Conservation (phyloP, 2,113 vertebrate genomes). For the Perca flavescens region DNA sequence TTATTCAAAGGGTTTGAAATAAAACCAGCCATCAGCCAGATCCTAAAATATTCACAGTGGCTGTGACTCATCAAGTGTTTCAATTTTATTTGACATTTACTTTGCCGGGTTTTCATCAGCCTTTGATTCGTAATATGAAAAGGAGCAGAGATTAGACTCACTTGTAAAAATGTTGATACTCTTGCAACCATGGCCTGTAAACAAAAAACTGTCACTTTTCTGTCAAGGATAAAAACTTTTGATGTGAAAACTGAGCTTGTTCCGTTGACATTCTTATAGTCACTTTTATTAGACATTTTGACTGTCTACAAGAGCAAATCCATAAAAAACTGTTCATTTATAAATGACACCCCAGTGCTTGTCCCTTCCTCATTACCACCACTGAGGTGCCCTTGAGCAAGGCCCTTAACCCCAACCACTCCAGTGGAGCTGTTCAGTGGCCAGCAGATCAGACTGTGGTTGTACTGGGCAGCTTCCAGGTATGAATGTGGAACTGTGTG, state of each 20-base stretch:
- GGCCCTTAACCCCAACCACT: no score
- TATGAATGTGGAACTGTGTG: no score
- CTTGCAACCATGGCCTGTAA: conserved; percentile 14
- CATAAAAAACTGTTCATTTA: not conserved
- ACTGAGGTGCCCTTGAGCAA: no score
- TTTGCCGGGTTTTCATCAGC: conserved; percentile 19
- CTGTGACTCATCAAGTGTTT: conserved; percentile 43
- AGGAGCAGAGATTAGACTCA: conserved; percentile 14
- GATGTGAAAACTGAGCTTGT: not conserved
- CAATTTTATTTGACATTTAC: conserved; percentile 7
- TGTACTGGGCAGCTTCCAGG: no score
- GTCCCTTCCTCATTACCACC: no score
- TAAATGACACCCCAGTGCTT: no score
- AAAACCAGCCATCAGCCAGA: conserved; percentile 5
- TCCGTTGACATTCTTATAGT: not conserved
- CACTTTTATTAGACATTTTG: not conserved
- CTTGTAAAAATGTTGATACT: conserved; percentile 28
- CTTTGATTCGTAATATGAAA: conserved; percentile 6
- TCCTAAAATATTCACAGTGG: conserved; percentile 24
- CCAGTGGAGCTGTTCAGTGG: no score
- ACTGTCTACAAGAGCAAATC: not conserved
- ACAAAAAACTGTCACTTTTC: conserved; percentile 22
- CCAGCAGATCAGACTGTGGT: no score
- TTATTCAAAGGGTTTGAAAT: conserved; percentile 24
- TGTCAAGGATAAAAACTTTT: conserved; percentile 24